Conservation (phyloP, 2,113 vertebrate species). For the Coreoperca whiteheadi region DNA sequence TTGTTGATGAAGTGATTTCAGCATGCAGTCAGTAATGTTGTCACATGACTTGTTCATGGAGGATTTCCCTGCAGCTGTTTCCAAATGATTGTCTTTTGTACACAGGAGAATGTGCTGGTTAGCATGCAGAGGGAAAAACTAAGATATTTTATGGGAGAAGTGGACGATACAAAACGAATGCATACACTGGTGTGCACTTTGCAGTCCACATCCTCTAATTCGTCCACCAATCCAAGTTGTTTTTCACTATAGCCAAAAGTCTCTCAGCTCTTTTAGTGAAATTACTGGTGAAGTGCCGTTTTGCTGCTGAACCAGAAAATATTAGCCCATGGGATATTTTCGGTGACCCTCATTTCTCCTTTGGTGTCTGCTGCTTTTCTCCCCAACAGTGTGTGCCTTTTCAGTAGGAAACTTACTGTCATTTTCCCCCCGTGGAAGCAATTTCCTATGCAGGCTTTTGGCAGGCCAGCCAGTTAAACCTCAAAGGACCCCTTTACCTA, state of each 20-base stretch:
- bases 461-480: constrained; percentile 63
- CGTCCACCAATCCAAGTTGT: not conserved
- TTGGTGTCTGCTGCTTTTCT: constrained; percentile 40
- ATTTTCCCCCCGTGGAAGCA: constrained; percentile 74
- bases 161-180: not conserved
- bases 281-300: constrained; percentile 46
- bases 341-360: constrained; percentile 70
- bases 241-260: constrained; percentile 11
- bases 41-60: constrained; percentile 45
- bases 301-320: constrained; percentile 59
- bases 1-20: constrained; percentile 28
- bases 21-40: not conserved
- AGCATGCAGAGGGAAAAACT: not conserved
- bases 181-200: not conserved
- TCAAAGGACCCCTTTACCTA: constrained; percentile 53
- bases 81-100: constrained; percentile 8
- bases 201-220: not conserved
- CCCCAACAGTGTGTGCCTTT: constrained; percentile 49
- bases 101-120: not conserved
- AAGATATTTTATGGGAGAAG: not conserved
- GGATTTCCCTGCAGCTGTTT: constrained; percentile 10
- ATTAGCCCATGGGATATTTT: constrained; percentile 55
- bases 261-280: constrained; percentile 40
- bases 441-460: constrained; percentile 69
- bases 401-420: constrained; percentile 66